phyloP scores from a whole-genome alignment of 1,140 invertebrate genomes.

The Amphibalanus amphitrite region DNA sequence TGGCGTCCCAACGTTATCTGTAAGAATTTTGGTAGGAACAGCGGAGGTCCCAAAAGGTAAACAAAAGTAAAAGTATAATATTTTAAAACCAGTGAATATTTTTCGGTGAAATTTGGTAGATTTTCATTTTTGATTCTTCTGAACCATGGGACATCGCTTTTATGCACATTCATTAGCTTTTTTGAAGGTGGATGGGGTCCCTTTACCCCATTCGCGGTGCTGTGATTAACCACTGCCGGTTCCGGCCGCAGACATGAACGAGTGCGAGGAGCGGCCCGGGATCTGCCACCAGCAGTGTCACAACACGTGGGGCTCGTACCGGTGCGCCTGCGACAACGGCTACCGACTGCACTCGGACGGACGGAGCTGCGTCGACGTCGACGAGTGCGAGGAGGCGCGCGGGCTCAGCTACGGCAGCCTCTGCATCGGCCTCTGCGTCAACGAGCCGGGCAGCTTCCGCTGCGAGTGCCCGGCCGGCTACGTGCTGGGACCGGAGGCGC shows the following conservation, averaged over 20 bases:
- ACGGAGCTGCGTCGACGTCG: conserved; percentile 45
- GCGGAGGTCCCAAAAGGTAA: no score
- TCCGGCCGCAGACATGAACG: conserved; percentile 35
- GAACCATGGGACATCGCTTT: no score
- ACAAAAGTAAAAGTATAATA: no score
- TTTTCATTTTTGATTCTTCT: no score
- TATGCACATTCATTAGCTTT: no score
- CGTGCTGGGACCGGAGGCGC: conserved; percentile 42
- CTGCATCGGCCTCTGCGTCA: conserved; percentile 71
- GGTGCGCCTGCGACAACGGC: conserved; percentile 54
- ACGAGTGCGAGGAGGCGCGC: conserved; percentile 53
- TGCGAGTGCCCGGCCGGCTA: conserved; percentile 79
- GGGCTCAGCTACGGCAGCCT: conserved; percentile 29
- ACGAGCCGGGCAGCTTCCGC: conserved; percentile 65
- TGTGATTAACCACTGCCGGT: neutral
- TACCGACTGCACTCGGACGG: conserved; percentile 52
- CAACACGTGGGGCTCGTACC: conserved; percentile 63
- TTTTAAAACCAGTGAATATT: no score
- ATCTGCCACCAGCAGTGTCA: conserved; percentile 68
- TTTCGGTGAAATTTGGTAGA: no score
- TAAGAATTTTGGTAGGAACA: no score
- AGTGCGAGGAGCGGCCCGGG: conserved; percentile 35
- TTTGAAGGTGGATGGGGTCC: no score
- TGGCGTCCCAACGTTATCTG: no score
- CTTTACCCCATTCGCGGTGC: no score